Evolutionary conservation across 2,113 vertebrate genomes (phyloP), one percentile per base, ranked within the genome.

Genomic region (Natator depressus): DNA sequence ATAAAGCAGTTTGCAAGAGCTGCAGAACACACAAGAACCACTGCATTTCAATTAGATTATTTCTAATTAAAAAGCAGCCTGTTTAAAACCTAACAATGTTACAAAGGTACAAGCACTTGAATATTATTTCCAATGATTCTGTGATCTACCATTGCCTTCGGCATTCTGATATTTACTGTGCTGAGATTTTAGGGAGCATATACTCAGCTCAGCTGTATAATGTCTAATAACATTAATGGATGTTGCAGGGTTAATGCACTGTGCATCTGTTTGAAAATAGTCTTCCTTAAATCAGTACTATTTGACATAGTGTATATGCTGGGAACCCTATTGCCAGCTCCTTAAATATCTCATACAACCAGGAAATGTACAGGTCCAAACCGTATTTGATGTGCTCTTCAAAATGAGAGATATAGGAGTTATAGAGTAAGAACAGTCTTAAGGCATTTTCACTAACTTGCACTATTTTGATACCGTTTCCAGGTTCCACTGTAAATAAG

Each of bases 31-130:
- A 94, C 88, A 90, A 91, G 91, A 82, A 90, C 92, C 92, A 76
- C 55, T 59, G 87, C 3, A 11, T 95, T 97, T 81, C 81, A 88
- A 82, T 51, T 84, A 91, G 86, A 93, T 94, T 59, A 94, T 89
- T 97, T 96, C 89, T 96, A 91, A 95, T 97, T 97, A 94, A 96
- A 97, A 94, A 95, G n/a, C 25, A 89, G 59, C 84, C 88, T 89
- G 38, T 96, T 97, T 97, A 69, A 93, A 96, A 92, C 79, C 79
- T 83, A 90, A 51, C 54, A 31, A 17, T 87, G 62, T 96, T 97
- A 93, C 78, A 94, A 75, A 93, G 84, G 83, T 93, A 53, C 10
- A 94, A 72, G 84, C 80, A 91, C 93, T 96, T 97, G 91, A 93
- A 72, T 95, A 94, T 81, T 96, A 80, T 54, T 86, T 47, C 46